Base-by-base conservation (phyloP, 1,140 invertebrate genomes). In the Drosophila trapezifrons region DNA sequence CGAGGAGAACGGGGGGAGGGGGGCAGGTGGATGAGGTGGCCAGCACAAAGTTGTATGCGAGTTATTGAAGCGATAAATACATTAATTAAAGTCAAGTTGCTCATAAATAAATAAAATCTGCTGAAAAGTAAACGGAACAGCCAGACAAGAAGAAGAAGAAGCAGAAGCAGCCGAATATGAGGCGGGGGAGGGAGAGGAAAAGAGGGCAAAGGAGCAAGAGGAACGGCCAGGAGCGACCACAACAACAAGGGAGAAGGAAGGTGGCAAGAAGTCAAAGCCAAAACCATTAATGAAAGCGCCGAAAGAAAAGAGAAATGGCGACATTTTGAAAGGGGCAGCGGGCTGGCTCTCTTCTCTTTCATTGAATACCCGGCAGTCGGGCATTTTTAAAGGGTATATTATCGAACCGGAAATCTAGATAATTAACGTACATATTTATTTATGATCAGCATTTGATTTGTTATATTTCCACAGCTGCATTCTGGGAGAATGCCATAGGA, bases 61-160 rank as follows among this genome's bases (percentile, higher is more conserved):
- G 58, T 87, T 84, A 84, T 87, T 89, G 84, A 76, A 80, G 84
- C 84, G 85, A 89, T 87, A 87, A 87, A 90, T 89, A 87, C 80
- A 89, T 87, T 89, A 87, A 87, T 87, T 89, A 89, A 87, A 89
- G 72, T 84, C 86, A 78, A 89, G 69, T 80, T 87, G 35, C 85
- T 87, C 84, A 87, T 87, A 87, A 87, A 87, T 83, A 70, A 80
- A 83, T 59, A 65, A 78, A 82, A 83, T 85, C 77, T 77, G 76
- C 51, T 84, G 51, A 71, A 87, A 85, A 69, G 45, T 47, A 56
- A 84, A 72, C 51, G 47, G 37, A 81, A 32, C 46, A 58, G 43
- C 32, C 71, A 75, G 55, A 46, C 67, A 57, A 57, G 46, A 37
- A 32, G 54, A 57, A 57, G 46, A 37, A 32, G 54, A 55, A 42